phyloP scores from a whole-genome alignment of 2,888 invertebrate species.

The Lissonota sp. region DNA sequence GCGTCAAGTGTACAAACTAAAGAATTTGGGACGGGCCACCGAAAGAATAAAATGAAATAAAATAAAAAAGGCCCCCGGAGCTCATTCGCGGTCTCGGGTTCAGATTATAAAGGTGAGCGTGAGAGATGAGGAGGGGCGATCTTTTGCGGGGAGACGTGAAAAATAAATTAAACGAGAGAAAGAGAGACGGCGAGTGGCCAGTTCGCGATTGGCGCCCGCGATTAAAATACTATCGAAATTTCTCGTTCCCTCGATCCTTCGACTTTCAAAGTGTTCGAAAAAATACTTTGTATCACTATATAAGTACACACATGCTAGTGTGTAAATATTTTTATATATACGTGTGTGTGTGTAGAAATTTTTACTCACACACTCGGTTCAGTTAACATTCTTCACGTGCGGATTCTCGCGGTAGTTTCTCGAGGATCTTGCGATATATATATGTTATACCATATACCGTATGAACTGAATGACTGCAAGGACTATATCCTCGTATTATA shows the following conservation, averaged over 20 bases:
- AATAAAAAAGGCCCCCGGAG: constrained; percentile 34
- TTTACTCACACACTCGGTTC: not conserved
- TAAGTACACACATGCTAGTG: constrained; percentile 3
- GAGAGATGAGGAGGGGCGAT: constrained; percentile 1
- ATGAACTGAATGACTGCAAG: constrained; percentile 32
- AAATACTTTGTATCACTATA: constrained; percentile 16
- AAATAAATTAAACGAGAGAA: constrained; percentile 64
- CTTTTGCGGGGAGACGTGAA: constrained; percentile 48
- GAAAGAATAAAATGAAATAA: constrained; percentile 15
- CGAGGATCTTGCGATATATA: not conserved
- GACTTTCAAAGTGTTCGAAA: constrained; percentile 28
- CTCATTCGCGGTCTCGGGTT: constrained; percentile 49
- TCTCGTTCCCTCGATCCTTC: constrained; percentile 51
- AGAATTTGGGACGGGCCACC: constrained; percentile 51
- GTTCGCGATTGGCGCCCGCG: constrained; percentile 63
- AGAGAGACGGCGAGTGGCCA: constrained; percentile 6
- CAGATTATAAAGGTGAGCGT: constrained; percentile 64
- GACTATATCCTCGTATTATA: not conserved
- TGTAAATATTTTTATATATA: constrained; percentile 2
- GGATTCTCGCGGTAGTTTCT: constrained; percentile 9
- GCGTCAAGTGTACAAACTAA: constrained; percentile 9
- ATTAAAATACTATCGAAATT: constrained; percentile 67
- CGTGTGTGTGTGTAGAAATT: not conserved
- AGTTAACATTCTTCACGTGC: constrained; percentile 11
- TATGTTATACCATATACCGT: not conserved